Conservation (phyloP, 2,888 invertebrate genomes). For the Ganaspis brasiliensis region DNA sequence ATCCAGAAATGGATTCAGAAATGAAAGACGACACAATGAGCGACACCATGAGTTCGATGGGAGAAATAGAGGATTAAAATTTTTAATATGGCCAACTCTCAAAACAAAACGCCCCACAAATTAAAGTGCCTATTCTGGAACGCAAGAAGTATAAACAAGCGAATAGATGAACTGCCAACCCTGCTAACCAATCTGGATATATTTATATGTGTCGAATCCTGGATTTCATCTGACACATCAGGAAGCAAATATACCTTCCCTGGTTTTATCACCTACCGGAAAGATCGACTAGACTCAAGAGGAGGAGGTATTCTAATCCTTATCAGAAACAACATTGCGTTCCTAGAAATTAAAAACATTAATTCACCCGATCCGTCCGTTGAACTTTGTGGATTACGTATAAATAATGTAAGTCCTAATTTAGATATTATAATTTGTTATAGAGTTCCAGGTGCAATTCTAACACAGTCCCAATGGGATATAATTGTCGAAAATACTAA, state of each 20-base stretch:
- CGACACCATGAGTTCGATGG: background rate
- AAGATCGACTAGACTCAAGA: constrained; percentile 1
- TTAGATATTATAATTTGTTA: constrained; percentile 42
- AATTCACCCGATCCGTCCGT: background rate
- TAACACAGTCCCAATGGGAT: constrained; percentile 42
- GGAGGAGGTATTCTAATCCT: constrained; percentile 46
- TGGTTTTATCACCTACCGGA: background rate
- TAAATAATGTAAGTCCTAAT: constrained; percentile 20
- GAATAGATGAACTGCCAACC: background rate
- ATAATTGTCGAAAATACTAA: constrained; percentile 10
- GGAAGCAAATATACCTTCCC: constrained; percentile 16
- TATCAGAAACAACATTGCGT: constrained; percentile 35
- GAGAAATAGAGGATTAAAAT: background rate
- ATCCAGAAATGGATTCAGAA: too few relatives aligned
- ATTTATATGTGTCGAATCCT: constrained; percentile 39
- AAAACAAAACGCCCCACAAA: background rate
- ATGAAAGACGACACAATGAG: background rate
- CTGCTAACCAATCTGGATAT: constrained; percentile 18
- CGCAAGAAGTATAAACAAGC: constrained; percentile 32
- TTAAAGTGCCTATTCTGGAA: constrained; percentile 43
- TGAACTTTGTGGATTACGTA: constrained; percentile 37
- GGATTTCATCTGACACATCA: background rate
- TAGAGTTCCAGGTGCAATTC: constrained; percentile 32
- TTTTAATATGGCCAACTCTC: background rate
- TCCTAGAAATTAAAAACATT: constrained; percentile 15